Base-by-base conservation (phyloP, 2,797 vertebrate species). In the Hemibagrus guttatus region DNA sequence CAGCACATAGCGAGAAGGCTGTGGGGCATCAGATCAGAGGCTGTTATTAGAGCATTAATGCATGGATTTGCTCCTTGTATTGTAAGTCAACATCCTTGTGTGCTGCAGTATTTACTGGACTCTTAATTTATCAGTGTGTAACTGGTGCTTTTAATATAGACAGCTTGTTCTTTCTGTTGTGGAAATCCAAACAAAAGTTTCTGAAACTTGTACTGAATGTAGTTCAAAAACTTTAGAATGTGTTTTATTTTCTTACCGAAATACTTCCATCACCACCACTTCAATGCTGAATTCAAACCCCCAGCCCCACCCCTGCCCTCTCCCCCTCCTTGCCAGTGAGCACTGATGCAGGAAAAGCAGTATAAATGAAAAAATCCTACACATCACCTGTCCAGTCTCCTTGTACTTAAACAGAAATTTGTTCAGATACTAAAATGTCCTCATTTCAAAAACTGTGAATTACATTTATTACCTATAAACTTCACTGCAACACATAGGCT, bases 1-100 rank as follows among this genome's bases (percentile, higher is more conserved):
- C 31, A 99, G 90, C n/a, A 99, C 96, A 0, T 99, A 98, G 0
- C 92, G 95, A 14, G 97, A 96, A 21, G 98, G 96, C 98, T 99
- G 87, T 19, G 92, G 91, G 87, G 1, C 68, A 89, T 39, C 46
- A 74, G 31, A 86, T n/a, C 61, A 39, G 26, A 42, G 35, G n/a
- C n/a, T n/a, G n/a, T 89, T 81, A 82, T 3, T 46, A 80, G 14
- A 64, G 49, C 26, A 75, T 2, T 17, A 68, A 83, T 56, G 12
- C 28, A 78, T n/a, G n/a, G n/a, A n/a, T n/a, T n/a, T n/a, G n/a
- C n/a, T n/a, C n/a, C n/a, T n/a, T n/a, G n/a, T n/a, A n/a, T n/a
- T n/a, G n/a, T n/a, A n/a, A n/a, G n/a, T n/a, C n/a, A n/a, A n/a
- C n/a, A n/a, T n/a, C n/a, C n/a, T n/a, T 52, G 23, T 59, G 28